Conservation (phyloP, 2,888 invertebrate genomes). For the Rhagonycha lutea region DNA sequence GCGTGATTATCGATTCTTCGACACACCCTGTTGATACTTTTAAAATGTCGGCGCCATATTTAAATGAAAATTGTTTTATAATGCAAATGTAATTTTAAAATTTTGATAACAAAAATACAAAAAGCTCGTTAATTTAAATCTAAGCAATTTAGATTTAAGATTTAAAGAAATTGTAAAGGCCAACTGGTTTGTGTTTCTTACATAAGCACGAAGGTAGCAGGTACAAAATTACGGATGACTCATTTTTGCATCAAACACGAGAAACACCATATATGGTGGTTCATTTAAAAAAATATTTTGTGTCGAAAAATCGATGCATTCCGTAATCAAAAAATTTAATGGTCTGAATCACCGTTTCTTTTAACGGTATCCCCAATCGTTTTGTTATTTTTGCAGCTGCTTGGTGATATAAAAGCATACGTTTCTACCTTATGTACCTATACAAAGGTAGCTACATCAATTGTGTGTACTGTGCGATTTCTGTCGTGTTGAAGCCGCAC, state of each 20-base stretch:
- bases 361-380: not conserved
- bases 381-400: not conserved
- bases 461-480: not conserved
- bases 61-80: not conserved
- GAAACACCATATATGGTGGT: not conserved
- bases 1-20: not conserved
- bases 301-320: not conserved
- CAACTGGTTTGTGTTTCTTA: not conserved
- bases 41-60: not conserved
- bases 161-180: not conserved
- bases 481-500: not conserved
- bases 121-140: not conserved
- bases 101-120: not conserved
- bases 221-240: not conserved
- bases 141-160: not conserved
- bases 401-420: not conserved
- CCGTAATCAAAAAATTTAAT: not conserved
- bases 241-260: not conserved
- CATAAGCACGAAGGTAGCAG: not conserved
- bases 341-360: not conserved
- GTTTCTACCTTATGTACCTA: not conserved
- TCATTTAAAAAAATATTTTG: not conserved
- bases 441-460: not conserved
- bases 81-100: not conserved
- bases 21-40: not conserved